Evolutionary conservation across 1,140 invertebrate genomes (phyloP).

Genomic region (Aphelinus certus): DNA sequence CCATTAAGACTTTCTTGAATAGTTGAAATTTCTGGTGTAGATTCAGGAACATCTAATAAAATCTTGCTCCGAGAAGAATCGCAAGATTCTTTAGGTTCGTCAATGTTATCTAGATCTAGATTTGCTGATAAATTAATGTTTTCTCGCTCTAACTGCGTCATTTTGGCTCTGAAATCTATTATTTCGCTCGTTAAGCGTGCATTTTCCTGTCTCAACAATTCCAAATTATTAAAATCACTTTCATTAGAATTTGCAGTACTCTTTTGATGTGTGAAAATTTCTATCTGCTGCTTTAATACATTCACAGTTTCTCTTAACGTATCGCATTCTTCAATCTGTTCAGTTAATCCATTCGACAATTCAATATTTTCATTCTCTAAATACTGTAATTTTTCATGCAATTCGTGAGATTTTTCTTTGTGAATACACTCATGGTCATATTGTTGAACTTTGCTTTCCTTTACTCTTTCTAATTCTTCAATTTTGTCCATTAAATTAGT

Average conservation of each 20-base stretch:
- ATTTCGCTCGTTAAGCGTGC: slow-evolving; percentile 21
- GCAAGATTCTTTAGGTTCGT: slow-evolving; percentile 1
- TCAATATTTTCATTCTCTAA: slow-evolving; percentile 46
- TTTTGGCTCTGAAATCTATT: slow-evolving; percentile 30
- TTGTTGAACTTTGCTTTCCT: slow-evolving; percentile 39
- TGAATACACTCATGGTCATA: slow-evolving; percentile 43
- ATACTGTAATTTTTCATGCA: slow-evolving; percentile 33
- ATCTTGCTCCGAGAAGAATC: background rate
- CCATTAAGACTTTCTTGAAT: background rate
- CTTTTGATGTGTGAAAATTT: background rate
- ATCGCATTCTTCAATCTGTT: slow-evolving; percentile 46
- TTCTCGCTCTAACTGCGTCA: slow-evolving; percentile 30
- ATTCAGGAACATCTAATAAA: background rate
- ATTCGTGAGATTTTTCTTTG: slow-evolving; percentile 32
- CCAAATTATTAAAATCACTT: slow-evolving; percentile 9
- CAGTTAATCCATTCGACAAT: slow-evolving; percentile 44
- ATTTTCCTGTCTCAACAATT: slow-evolving; percentile 31
- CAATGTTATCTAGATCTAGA: slow-evolving; percentile 18
- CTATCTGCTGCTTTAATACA: slow-evolving; percentile 33
- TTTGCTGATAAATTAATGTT: slow-evolving; percentile 36
- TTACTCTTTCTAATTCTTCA: slow-evolving; percentile 45
- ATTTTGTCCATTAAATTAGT: slow-evolving; percentile 44
- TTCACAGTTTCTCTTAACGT: slow-evolving; percentile 39
- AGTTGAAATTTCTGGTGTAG: background rate
- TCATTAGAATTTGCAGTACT: background rate